Evolutionary conservation across 1,140 invertebrate genomes (phyloP), one percentile per base, ranked within the genome.

Genomic region (Helicorthomorpha holstii): DNA sequence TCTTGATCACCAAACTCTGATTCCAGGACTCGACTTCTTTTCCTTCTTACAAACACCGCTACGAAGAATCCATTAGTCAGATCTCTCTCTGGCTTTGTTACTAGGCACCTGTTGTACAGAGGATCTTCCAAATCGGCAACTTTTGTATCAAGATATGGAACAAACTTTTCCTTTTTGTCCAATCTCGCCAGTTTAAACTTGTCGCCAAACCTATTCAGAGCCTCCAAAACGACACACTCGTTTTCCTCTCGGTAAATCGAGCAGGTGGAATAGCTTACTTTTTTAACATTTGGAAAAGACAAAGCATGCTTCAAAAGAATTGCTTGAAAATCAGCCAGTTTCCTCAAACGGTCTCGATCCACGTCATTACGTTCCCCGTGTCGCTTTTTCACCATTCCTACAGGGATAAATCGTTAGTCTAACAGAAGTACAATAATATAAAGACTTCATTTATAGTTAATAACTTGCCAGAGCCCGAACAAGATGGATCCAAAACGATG

Each of bases 261-360:
- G 65, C 93, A 98, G 0, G 93, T 97, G 19, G 91, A 96, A 64
- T 98, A 98, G 3, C 94, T 81, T 44, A 97, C 77, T 54, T 79
- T 71, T 63, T 90, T 83, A 0, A 80, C 85, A 52, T 77, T 77
- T 1, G 87, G 84, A 66, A 94, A 94, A 19, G 73, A 76, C 57
- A 97, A 75, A 0, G 91, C 91, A 65, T 89, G 83, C 54, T 80
- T 77, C 7, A 98, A 68, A 46, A 97, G 75, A 60, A 82, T 79
- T 23, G 79, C 78, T 73, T 98, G 93, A 55, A 96, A 79, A 16
- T 77, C 78, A 27, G 81, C 76, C 7, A 97, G 63, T 60, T 77
- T 81, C 23, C 69, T 66, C 0, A 92, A 60, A n/a, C n/a, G n/a
- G n/a, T n/a, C n/a, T n/a, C n/a, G n/a, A n/a, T n/a, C n/a, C n/a